phyloP scores from a whole-genome alignment of 53 echinoderm and acorn worm species.

The Holothuria scabra region DNA sequence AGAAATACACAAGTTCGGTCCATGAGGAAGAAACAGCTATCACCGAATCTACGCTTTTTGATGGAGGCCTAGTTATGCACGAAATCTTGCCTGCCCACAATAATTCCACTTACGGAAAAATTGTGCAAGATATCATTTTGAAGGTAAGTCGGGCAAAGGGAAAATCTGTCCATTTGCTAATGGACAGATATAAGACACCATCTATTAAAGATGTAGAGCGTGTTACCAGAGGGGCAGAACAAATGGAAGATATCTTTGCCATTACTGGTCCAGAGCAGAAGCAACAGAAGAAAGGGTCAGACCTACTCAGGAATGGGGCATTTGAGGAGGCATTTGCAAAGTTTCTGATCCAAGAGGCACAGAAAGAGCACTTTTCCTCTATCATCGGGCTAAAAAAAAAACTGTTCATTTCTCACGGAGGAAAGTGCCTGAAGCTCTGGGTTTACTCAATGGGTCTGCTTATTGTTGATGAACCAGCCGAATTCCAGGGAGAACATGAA shows the following conservation, averaged over 20 bases:
- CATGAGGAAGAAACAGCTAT: neutral
- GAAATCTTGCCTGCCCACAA: slow-evolving; percentile 53
- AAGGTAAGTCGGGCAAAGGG: slow-evolving; percentile 24
- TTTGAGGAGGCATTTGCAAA: slow-evolving; percentile 43
- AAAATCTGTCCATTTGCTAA: slow-evolving; percentile 21
- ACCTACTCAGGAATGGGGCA: slow-evolving; percentile 23
- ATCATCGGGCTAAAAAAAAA: slow-evolving; percentile 43
- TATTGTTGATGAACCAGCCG: slow-evolving; percentile 31
- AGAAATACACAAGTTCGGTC: neutral
- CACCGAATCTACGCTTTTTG: slow-evolving; percentile 54
- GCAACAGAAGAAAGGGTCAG: slow-evolving; percentile 30
- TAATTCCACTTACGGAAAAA: slow-evolving; percentile 55
- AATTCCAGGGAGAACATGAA: slow-evolving; percentile 43
- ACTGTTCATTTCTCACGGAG: slow-evolving; percentile 41
- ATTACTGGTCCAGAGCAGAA: slow-evolving; percentile 63
- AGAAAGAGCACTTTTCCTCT: slow-evolving; percentile 13
- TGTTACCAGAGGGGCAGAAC: slow-evolving; percentile 2
- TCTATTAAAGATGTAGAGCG: slow-evolving; percentile 62
- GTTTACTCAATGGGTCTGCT: neutral
- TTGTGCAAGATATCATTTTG: slow-evolving; percentile 36
- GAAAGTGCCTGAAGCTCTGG: slow-evolving; percentile 26
- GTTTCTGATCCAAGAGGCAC: slow-evolving; percentile 18
- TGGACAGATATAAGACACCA: slow-evolving; percentile 58
- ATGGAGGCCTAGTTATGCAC: slow-evolving; percentile 63
- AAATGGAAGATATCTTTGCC: slow-evolving; percentile 25